Base-by-base conservation (phyloP, 2,797 vertebrate species). In the Parambassis ranga region DNA sequence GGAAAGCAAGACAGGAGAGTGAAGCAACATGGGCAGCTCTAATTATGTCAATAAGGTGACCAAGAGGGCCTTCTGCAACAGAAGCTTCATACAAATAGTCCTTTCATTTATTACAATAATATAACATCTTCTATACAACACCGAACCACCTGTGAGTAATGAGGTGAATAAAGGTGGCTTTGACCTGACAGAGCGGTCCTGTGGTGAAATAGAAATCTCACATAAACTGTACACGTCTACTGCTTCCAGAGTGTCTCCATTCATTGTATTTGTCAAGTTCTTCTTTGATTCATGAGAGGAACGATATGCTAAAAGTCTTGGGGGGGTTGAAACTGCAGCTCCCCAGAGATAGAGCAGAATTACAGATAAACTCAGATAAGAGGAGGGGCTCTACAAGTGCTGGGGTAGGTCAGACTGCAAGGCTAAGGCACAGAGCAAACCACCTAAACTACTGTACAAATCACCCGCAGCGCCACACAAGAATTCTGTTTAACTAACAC, bases 381-480 rank as follows among this genome's bases (percentile, higher is more conserved):
- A 42, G 36, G n/a, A 10, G 26, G 52, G 49, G 47, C 62, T 83
- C 64, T 51, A 33, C 6, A 26, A 38, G 53, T 11, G 9, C 67
- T 48, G 57, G 69, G 82, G 59, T 56, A 64, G 67, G 53, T 72
- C 68, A 77, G 71, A 65, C 39, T 61, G 67, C 56, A 58, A 4
- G 32, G 47, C 49, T 33, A 66, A 81, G 73, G 81, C 84, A 81
- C 71, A 82, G 79, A 85, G 78, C 82, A 80, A 77, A 83, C 71
- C 48, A 50, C 67, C 53, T 49, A 43, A 79, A 64, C 63, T 61
- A 72, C 67, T 66, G 65, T 44, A 53, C 63, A 74, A 72, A 58
- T 77, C 69, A 55, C 43, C 52, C 6, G 7, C 16, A 63, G 58
- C 64, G 59, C 56, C 56, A 68, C 43, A 51, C 22, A 56, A 68